A percentile compares a stretch with the other conserved stretches of the same genome.
Conservation (phyloP, 2,113 vertebrate genomes). For the Chaetodon auriga region DNA sequence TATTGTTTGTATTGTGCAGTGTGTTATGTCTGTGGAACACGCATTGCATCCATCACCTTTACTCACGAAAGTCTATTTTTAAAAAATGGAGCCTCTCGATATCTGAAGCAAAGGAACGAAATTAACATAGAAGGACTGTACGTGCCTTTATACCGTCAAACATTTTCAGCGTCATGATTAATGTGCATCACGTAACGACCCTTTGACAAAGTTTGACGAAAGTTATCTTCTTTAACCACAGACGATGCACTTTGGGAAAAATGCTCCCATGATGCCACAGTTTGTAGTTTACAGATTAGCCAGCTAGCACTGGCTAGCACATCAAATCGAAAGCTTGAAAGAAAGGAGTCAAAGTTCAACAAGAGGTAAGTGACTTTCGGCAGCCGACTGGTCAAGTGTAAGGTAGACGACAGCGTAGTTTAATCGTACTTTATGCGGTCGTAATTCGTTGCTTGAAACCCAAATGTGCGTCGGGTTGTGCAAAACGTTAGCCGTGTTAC, state of each 20-base stretch:
- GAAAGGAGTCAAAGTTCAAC: background rate
- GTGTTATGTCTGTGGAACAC: no score
- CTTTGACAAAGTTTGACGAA: no score
- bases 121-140: no score
- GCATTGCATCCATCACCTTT: no score
- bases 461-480: background rate
- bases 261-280: conserved; percentile 57
- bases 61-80: no score
- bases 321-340: background rate
- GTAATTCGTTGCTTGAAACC: background rate
- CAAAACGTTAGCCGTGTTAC: background rate
- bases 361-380: conserved; percentile 18
- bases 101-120: no score
- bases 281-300: conserved; percentile 65
- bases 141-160: no score
- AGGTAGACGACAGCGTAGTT: fast-evolving
- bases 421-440: background rate
- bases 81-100: no score
- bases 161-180: no score
- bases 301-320: conserved; percentile 19
- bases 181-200: no score
- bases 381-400: fast-evolving
- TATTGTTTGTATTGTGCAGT: no score
- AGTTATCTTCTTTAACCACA: background rate
- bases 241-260: background rate